These are phyloP conservation scores for Amphimallon solstitiale DNA, from an alignment of 2,888 invertebrate species.

Conservation along the genomic window DNA sequence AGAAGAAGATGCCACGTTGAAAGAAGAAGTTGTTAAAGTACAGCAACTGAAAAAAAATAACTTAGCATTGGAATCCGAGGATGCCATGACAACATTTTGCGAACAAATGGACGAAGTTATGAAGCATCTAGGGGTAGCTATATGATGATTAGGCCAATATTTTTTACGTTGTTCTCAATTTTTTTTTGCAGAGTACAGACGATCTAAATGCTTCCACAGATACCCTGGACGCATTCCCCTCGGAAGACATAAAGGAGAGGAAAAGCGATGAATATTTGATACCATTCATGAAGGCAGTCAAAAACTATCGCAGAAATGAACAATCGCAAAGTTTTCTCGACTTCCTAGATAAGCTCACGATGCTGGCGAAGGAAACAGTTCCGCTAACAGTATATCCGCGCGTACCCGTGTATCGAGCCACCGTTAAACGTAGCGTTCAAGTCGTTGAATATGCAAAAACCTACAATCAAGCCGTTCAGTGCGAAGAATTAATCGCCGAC, in stretches of 20 bases:
- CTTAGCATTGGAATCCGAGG: neutral
- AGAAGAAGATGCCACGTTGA: neutral
- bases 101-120: constrained; percentile 43
- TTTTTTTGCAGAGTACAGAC: constrained; percentile 6
- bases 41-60: neutral
- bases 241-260: constrained; percentile 18
- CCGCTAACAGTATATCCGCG: neutral
- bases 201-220: neutral
- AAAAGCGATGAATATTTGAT: constrained; percentile 47
- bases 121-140: constrained; percentile 39
- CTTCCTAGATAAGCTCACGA: constrained; percentile 49
- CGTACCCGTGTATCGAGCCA: neutral
- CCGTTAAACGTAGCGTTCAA: constrained; percentile 6
- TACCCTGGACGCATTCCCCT: neutral
- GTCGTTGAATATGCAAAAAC: constrained; percentile 6
- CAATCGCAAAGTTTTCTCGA: constrained; percentile 45
- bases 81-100: constrained; percentile 37
- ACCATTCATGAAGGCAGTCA: constrained; percentile 50
- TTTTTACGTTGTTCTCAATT: neutral
- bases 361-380: constrained; percentile 35
- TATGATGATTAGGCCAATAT: neutral
- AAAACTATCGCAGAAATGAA: constrained; percentile 42
- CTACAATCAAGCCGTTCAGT: neutral
- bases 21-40: neutral
- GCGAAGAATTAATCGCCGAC: neutral